Evolutionary conservation across 92 coral and sea anemone species (phyloP).

Genomic region (Porites rus): DNA sequence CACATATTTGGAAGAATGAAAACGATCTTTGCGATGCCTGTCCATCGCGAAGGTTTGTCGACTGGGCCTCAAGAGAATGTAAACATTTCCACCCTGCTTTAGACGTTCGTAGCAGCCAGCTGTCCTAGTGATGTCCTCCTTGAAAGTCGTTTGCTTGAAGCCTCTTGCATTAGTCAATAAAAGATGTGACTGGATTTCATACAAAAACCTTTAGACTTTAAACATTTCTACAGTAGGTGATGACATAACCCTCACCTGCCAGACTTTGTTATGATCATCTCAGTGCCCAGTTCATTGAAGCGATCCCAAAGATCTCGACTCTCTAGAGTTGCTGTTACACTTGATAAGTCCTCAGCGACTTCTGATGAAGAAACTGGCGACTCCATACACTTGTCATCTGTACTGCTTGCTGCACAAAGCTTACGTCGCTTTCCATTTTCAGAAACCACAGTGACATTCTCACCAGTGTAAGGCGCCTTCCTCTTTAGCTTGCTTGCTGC

Average conservation of each 20-base stretch:
- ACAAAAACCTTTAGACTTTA: no score
- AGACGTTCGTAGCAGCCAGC: background rate
- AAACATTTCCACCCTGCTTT: background rate
- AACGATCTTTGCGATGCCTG: background rate
- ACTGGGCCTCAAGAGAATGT: background rate
- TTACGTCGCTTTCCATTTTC: constrained; percentile 42
- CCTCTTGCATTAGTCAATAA: background rate
- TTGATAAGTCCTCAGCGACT: constrained; percentile 59
- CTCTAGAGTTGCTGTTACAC: constrained; percentile 67
- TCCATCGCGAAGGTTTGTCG: background rate
- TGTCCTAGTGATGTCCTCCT: background rate
- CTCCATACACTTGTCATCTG: background rate
- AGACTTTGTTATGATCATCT: constrained; percentile 88
- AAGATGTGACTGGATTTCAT: background rate
- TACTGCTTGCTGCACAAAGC: constrained; percentile 12
- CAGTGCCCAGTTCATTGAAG: constrained; percentile 84
- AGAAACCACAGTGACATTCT: constrained; percentile 6
- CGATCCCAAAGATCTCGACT: constrained; percentile 88
- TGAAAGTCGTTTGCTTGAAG: background rate
- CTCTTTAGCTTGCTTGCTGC: constrained; percentile 44
- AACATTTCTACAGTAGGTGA: no score
- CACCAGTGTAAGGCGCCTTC: constrained; percentile 35
- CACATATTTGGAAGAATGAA: background rate
- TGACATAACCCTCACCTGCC: constrained; percentile 67
- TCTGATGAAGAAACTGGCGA: constrained; percentile 17